Evolutionary conservation across 2,888 invertebrate species (phyloP).

Genomic region (Melieria crassipennis): DNA sequence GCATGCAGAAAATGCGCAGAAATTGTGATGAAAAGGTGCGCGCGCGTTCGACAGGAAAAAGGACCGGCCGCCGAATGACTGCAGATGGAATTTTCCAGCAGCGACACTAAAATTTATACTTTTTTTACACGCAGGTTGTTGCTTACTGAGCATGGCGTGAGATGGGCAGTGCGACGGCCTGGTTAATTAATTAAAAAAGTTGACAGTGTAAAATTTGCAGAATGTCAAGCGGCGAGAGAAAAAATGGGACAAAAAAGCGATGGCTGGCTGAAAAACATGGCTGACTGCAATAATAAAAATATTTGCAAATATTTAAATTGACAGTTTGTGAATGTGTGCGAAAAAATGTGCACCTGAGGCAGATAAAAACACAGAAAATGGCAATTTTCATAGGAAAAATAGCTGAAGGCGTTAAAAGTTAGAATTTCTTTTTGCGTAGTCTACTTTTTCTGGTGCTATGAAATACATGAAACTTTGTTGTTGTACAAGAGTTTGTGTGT

Average conservation of each 20-base stretch:
- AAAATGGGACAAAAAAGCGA: neutral
- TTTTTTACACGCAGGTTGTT: no score
- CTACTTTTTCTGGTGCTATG: no score
- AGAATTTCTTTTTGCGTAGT: neutral
- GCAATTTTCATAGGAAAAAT: constrained; percentile 35
- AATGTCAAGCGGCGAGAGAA: constrained; percentile 26
- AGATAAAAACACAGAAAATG: constrained; percentile 25
- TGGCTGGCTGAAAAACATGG: constrained; percentile 11
- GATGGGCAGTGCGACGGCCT: constrained; percentile 12
- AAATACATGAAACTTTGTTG: no score
- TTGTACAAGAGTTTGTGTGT: no score
- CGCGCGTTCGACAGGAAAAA: neutral
- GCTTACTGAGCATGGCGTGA: neutral
- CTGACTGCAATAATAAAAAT: constrained; percentile 50
- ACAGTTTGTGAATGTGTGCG: constrained; percentile 49
- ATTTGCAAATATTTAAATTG: constrained; percentile 61
- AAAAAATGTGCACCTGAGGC: constrained; percentile 13
- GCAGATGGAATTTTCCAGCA: no score
- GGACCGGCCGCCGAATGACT: no score
- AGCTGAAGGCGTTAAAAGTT: constrained; percentile 27
- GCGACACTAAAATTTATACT: no score
- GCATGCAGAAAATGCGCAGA: no score
- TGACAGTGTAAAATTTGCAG: constrained; percentile 33
- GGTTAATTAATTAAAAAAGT: constrained; percentile 47
- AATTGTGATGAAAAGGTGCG: no score